phyloP scores from a whole-genome alignment of 1,140 invertebrate genomes.

The Megathymus violae region DNA sequence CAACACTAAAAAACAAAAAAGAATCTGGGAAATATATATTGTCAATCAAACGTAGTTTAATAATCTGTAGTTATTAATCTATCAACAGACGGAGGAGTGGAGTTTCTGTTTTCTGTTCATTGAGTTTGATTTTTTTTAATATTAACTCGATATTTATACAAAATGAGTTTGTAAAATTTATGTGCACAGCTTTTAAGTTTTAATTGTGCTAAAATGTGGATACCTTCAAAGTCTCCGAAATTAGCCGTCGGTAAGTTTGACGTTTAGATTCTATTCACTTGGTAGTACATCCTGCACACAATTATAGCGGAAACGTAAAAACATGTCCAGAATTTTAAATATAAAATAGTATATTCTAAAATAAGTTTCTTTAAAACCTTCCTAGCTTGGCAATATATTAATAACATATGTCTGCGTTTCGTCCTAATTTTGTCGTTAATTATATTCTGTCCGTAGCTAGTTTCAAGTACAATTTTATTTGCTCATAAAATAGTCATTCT shows the following conservation, averaged over 20 bases:
- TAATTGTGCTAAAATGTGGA: constrained; percentile 63
- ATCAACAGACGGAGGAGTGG: constrained; percentile 21
- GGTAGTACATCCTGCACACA: constrained; percentile 72
- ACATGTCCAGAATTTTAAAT: constrained; percentile 70
- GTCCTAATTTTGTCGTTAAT: not conserved
- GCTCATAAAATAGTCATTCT: not conserved
- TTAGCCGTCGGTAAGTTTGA: constrained; percentile 74
- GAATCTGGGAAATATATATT: not conserved
- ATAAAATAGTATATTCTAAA: constrained; percentile 22
- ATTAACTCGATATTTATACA: constrained; percentile 18
- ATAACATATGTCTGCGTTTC: not conserved
- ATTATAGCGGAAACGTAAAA: constrained; percentile 73
- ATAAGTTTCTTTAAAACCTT: constrained; percentile 13
- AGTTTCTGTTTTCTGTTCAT: constrained; percentile 33
- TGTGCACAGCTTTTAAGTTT: constrained; percentile 22
- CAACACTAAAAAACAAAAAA: too few species aligned
- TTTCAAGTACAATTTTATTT: not conserved
- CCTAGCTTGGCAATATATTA: not conserved
- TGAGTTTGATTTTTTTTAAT: constrained; percentile 38
- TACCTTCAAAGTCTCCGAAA: constrained; percentile 72
- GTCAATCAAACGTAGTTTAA: constrained; percentile 7
- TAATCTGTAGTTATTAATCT: constrained; percentile 24
- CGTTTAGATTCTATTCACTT: constrained; percentile 64
- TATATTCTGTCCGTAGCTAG: not conserved
- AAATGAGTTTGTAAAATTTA: constrained; percentile 40